Evolutionary conservation across 1,140 invertebrate species (phyloP).

Genomic region (Drosophila elegans): DNA sequence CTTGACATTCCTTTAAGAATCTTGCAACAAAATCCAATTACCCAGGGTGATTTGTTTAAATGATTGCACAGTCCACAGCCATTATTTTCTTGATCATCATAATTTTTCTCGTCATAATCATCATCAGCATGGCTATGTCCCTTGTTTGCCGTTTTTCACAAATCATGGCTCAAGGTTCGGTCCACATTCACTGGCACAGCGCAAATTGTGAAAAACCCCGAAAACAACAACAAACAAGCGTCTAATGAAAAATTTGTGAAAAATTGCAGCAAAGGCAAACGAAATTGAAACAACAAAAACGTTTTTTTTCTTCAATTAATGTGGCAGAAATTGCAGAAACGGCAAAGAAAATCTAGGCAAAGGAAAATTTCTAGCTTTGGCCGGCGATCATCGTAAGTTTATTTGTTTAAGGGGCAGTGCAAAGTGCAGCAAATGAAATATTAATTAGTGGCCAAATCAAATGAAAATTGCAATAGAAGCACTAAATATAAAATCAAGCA

Average conservation of each 20-base stretch:
- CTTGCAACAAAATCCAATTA: conserved; percentile 3
- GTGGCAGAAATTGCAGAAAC: conserved; percentile 56
- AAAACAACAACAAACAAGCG: conserved; percentile 55
- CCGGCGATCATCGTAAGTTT: conserved; percentile 25
- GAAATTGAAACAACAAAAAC: conserved; percentile 38
- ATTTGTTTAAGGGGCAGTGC: conserved; percentile 44
- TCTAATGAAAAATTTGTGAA: conserved; percentile 64
- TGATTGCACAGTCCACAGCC: conserved; percentile 24
- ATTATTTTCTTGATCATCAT: conserved; percentile 29
- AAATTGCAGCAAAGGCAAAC: conserved; percentile 24
- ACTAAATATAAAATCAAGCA: conserved; percentile 31
- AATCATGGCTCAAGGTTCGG: conserved; percentile 44
- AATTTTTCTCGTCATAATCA: conserved; percentile 9
- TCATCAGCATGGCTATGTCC: conserved; percentile 8
- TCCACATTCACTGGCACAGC: conserved; percentile 15
- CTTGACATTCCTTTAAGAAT: neutral
- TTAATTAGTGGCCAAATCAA: conserved; percentile 73
- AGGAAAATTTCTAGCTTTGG: conserved; percentile 29
- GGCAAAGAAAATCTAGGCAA: conserved; percentile 47
- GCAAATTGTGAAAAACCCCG: conserved; percentile 57
- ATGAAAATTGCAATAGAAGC: conserved; percentile 52
- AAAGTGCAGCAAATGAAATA: conserved; percentile 65
- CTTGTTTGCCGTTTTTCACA: conserved; percentile 35
- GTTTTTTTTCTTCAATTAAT: conserved; percentile 63
- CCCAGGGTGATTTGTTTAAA: conserved; percentile 58